phyloP scores from a whole-genome alignment of 2,888 invertebrate species.

The Luffia ferchaultella region DNA sequence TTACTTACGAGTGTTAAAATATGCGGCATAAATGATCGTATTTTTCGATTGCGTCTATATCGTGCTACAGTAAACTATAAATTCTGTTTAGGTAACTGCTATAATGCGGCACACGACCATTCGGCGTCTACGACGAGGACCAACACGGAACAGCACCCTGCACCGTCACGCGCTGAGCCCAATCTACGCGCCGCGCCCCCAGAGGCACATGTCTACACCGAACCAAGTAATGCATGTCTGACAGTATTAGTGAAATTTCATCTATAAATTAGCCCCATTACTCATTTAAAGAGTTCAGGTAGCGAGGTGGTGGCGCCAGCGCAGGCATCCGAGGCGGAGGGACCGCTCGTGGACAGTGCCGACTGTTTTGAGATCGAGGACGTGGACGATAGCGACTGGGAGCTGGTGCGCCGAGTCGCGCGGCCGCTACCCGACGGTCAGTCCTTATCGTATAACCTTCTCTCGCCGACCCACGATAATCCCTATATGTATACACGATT shows the following conservation, averaged over 20 bases:
- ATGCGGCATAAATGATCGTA: too few species aligned
- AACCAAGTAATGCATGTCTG: not conserved
- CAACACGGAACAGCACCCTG: too few species aligned
- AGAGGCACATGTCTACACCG: slow-evolving; percentile 26
- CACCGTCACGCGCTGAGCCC: too few species aligned
- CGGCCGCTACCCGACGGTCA: slow-evolving; percentile 49
- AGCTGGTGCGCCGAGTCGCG: slow-evolving; percentile 41
- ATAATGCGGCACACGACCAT: slow-evolving; percentile 37
- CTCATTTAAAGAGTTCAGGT: too few species aligned
- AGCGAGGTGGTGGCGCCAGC: too few species aligned
- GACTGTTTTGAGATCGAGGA: slow-evolving; percentile 63
- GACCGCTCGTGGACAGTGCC: slow-evolving; percentile 10
- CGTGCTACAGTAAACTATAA: too few species aligned
- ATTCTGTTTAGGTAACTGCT: slow-evolving; percentile 34
- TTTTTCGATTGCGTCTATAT: too few species aligned
- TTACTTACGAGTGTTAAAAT: too few species aligned
- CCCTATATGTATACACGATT: too few species aligned
- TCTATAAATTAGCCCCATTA: too few species aligned
- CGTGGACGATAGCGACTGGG: slow-evolving; percentile 57
- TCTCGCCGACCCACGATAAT: too few species aligned
- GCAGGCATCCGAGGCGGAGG: not conserved
- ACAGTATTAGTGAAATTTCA: too few species aligned
- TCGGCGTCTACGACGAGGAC: slow-evolving; percentile 13
- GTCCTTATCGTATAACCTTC: not conserved
- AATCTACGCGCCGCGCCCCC: slow-evolving; percentile 19